Evolutionary conservation across 2,888 invertebrate genomes (phyloP), one percentile per base, ranked within the genome.

Genomic region (Pseudeuparius sepicola): DNA sequence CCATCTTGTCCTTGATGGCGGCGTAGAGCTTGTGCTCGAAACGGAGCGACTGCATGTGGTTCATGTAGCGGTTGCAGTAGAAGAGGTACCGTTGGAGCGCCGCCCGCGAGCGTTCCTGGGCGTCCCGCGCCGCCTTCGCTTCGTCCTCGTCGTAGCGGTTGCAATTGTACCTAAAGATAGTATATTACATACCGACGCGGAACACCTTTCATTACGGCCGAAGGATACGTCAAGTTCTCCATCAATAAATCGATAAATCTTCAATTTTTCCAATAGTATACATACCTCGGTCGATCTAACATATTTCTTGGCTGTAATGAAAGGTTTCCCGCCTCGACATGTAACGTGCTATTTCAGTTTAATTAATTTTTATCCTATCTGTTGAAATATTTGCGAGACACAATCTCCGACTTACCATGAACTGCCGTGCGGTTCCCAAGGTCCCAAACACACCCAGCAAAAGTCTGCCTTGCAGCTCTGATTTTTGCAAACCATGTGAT

Each of bases 401-500:
- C n/a, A n/a, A n/a, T n/a, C 20, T 7, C 20, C 9, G 11, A 20
- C 35, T 40, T 53, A 56, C 93, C 94, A 96, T 40, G 90, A 90
- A 45, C 93, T 90, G 31, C 96, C 96, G 54, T 98, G 97, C 0
- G 96, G 96, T 60, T 94, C 93, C 98, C 98, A 98, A 11, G 94
- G 88, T 13, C 96, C 96, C 42, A 98, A 75, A 61, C 98, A 99
- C 10, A 97, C 94, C 98, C 98, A 98, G 67, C 98, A 98, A 66
- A 99, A 98, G 64, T 98, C 97, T 27, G 89, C 84, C 64, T 90
- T 92, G 65, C 98, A 99, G 63, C 85, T 89, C 67, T 90, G 89
- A 69, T 96, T 97, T 68, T 96, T 96, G 70, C 98, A 99, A 31
- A 64, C 86, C 96, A 98, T 97, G 66, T 98, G 98, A 67, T 98